A percentile compares a stretch with the other conserved stretches of the same genome.
Conservation (phyloP, 2,888 invertebrate species). For the Oeneis ivallda region DNA sequence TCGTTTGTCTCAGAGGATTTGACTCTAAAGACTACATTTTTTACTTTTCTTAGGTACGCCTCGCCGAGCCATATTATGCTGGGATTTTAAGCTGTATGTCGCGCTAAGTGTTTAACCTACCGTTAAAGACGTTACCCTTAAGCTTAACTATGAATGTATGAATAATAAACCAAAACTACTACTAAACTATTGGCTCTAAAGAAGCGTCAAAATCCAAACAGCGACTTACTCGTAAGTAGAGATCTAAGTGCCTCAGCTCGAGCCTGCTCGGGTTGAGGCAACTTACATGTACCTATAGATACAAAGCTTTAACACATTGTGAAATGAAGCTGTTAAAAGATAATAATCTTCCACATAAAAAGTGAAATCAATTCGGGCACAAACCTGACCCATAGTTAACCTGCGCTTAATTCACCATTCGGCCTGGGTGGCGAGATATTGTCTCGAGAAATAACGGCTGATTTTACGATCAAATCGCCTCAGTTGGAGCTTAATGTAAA, state of each 20-base stretch:
- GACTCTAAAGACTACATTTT: no score
- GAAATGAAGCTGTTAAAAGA: conserved; percentile 27
- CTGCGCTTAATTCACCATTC: conserved; percentile 67
- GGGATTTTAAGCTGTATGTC: no score
- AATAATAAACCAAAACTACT: neutral
- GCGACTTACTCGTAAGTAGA: no score
- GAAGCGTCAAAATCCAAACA: no score
- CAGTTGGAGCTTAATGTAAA: conserved; percentile 75
- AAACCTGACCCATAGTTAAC: conserved; percentile 63
- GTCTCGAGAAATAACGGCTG: conserved; percentile 71
- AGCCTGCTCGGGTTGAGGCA: no score
- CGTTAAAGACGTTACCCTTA: no score
- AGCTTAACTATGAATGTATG: neutral
- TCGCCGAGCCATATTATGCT: no score
- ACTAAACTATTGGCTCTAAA: neutral
- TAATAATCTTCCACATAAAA: conserved; percentile 29
- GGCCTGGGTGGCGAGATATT: conserved; percentile 75
- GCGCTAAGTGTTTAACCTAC: no score
- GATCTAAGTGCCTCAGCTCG: no score
- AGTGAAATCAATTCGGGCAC: conserved; percentile 33
- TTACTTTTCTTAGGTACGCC: no score
- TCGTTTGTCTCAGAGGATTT: no score
- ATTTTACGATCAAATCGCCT: conserved; percentile 77
- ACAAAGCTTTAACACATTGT: neutral
- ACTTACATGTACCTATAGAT: no score